These are phyloP conservation scores for Chymomyza fuscimana DNA, from an alignment of 2,888 invertebrate species.

Conservation along the genomic window DNA sequence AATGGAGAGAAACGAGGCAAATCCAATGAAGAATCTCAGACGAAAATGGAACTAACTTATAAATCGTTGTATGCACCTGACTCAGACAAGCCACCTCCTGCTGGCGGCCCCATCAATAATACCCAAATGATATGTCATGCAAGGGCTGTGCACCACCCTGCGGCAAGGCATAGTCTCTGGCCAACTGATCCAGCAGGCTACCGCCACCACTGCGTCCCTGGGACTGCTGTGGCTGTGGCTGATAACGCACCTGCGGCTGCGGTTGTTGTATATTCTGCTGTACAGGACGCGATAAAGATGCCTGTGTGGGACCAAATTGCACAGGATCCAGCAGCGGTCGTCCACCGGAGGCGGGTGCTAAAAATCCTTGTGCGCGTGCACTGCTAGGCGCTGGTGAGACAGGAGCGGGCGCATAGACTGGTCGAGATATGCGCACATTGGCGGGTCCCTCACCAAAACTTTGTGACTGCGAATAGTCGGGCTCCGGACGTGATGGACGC, in stretches of 20 bases:
- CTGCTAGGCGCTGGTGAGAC: slow-evolving; percentile 70
- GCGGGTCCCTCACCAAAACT: slow-evolving; percentile 76
- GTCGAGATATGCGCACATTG: slow-evolving; percentile 77
- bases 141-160: slow-evolving; percentile 85
- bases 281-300: slow-evolving; percentile 64
- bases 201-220: slow-evolving; percentile 77
- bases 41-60: slow-evolving; percentile 1
- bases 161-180: slow-evolving; percentile 90
- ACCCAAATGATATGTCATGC: slow-evolving; percentile 91
- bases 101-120: slow-evolving; percentile 82
- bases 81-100: slow-evolving; percentile 31
- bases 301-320: slow-evolving; percentile 63
- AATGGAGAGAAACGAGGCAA: slow-evolving; percentile 26
- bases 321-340: slow-evolving; percentile 72
- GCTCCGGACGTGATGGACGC: slow-evolving; percentile 77
- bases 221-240: slow-evolving; percentile 54
- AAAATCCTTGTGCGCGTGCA: slow-evolving; percentile 75
- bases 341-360: slow-evolving; percentile 75
- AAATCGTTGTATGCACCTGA: slow-evolving; percentile 50
- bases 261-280: slow-evolving; percentile 57
- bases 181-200: slow-evolving; percentile 88
- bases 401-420: slow-evolving; percentile 76
- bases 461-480: slow-evolving; percentile 76
- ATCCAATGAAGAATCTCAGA: slow-evolving; percentile 14
- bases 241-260: slow-evolving; percentile 62